These are phyloP conservation scores for Phoebastria nigripes DNA, from an alignment of 2,797 vertebrate species.

Conservation along the genomic window DNA sequence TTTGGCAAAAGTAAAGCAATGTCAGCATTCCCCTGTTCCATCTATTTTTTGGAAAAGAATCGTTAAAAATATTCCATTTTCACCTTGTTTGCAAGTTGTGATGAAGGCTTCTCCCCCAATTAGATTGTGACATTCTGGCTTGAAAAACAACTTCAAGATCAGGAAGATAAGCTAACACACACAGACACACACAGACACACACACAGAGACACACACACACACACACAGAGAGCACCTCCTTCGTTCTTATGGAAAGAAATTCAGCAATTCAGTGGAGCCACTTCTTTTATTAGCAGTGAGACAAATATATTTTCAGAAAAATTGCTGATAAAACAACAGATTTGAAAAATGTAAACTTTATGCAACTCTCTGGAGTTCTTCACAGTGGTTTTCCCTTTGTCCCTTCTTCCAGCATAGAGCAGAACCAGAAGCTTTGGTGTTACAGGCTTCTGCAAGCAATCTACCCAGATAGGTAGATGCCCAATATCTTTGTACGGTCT, in stretches of 20 bases:
- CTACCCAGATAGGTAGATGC: background rate
- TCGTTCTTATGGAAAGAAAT: background rate
- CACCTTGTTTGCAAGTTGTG: conserved; percentile 58
- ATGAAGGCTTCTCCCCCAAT: conserved; percentile 27
- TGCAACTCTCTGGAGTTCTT: background rate
- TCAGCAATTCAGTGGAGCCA: background rate
- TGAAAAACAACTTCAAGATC: conserved; percentile 30
- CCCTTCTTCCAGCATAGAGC: background rate
- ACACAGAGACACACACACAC: background rate
- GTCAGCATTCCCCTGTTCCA: conserved; percentile 59
- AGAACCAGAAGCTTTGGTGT: background rate
- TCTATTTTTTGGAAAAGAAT: conserved; percentile 53
- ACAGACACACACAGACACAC: background rate
- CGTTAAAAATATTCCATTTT: conserved; percentile 35
- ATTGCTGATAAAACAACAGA: background rate
- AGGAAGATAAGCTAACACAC: background rate
- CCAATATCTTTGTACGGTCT: too few species aligned
- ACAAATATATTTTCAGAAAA: background rate
- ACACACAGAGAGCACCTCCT: background rate
- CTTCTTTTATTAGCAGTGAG: conserved; percentile 21
- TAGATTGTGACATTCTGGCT: conserved; percentile 42
- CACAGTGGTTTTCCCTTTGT: background rate
- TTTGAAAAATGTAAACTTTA: background rate
- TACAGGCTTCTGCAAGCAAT: background rate
- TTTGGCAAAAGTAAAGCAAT: conserved; percentile 63